phyloP scores from a whole-genome alignment of 2,888 invertebrate genomes.

The Ornithoptera priamus region DNA sequence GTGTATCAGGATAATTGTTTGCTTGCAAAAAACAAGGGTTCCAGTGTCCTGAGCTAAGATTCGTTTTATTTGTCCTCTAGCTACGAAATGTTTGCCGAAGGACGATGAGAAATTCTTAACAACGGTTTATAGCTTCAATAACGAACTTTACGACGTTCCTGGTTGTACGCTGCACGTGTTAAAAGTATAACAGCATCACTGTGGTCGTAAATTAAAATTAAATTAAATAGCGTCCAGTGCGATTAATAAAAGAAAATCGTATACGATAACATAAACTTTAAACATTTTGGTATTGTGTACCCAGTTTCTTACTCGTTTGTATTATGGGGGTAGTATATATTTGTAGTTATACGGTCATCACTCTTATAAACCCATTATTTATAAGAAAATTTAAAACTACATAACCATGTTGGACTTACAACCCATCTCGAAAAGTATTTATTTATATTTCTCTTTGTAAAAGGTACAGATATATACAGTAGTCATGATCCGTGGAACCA shows the following conservation, averaged over 20 bases:
- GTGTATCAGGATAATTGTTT: constrained; percentile 42
- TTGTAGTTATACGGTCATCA: neutral
- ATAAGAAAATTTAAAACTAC: neutral
- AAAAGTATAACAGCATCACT: constrained; percentile 46
- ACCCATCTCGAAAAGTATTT: neutral
- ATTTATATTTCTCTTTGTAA: no score
- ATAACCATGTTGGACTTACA: neutral
- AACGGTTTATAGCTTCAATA: constrained; percentile 71
- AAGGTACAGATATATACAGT: no score
- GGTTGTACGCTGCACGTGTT: constrained; percentile 60
- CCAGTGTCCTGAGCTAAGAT: constrained; percentile 43
- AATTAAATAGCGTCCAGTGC: constrained; percentile 23
- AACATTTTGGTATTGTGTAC: neutral
- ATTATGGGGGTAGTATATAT: neutral
- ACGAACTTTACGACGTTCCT: constrained; percentile 64
- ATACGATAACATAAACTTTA: neutral
- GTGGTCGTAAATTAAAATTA: constrained; percentile 27
- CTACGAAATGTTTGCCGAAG: constrained; percentile 43
- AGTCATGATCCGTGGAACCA: no score
- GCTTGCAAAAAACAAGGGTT: constrained; percentile 37
- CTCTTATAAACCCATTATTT: neutral
- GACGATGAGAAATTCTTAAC: constrained; percentile 66
- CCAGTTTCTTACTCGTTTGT: neutral
- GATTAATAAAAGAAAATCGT: constrained; percentile 12
- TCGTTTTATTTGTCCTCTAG: constrained; percentile 47